Evolutionary conservation across 1,140 invertebrate species (phyloP).

Genomic region (Dysdera silvatica): DNA sequence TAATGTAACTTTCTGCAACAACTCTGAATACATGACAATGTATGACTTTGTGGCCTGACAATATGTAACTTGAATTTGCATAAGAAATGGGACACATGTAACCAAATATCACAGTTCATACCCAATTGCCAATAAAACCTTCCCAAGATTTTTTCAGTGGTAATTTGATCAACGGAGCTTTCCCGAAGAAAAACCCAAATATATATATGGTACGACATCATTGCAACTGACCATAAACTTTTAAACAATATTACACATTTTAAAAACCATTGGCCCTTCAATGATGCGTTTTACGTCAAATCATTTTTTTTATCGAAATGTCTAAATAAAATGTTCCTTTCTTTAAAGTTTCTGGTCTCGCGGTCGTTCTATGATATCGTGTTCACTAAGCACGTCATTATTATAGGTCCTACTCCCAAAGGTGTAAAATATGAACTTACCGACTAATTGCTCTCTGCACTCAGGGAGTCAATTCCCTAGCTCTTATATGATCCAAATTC

Average conservation of each 20-base stretch:
- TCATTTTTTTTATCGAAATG: too few species aligned
- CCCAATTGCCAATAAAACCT: slow-evolving; percentile 94
- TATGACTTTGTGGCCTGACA: slow-evolving; percentile 92
- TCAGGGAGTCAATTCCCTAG: too few species aligned
- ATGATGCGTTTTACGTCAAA: too few species aligned
- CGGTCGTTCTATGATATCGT: too few species aligned
- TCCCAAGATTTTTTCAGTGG: slow-evolving; percentile 99
- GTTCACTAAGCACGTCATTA: too few species aligned
- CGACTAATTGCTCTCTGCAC: too few species aligned
- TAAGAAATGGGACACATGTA: slow-evolving; percentile 74
- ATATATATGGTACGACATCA: slow-evolving; percentile 99
- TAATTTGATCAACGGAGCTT: slow-evolving; percentile 93
- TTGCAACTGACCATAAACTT: slow-evolving; percentile 99
- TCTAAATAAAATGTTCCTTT: too few species aligned
- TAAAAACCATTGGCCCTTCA: too few species aligned
- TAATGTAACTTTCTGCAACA: slow-evolving; percentile 74
- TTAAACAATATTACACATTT: slow-evolving; percentile 90
- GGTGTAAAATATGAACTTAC: too few species aligned
- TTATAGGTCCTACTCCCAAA: too few species aligned
- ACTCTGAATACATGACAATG: slow-evolving; percentile 84
- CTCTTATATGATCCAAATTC: too few species aligned
- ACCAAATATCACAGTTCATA: slow-evolving; percentile 87
- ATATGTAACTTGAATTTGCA: slow-evolving; percentile 89
- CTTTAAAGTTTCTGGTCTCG: too few species aligned
- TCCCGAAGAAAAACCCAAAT: slow-evolving; percentile 98